phyloP scores from a whole-genome alignment of 2,797 vertebrate species.

The Phataginus tetradactyla region DNA sequence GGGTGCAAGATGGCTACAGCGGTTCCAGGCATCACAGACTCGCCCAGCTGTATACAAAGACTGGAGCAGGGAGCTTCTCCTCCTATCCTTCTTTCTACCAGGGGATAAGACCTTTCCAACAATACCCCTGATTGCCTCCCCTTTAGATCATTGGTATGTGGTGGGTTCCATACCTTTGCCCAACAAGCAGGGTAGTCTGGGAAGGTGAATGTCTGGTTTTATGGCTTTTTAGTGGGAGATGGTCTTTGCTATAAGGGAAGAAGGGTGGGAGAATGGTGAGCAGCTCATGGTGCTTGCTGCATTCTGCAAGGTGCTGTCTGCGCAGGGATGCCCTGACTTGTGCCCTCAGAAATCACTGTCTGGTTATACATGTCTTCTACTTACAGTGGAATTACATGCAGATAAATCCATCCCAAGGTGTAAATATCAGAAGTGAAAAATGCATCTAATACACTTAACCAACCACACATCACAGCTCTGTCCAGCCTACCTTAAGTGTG shows the following conservation, averaged over 20 bases:
- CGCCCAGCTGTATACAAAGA: background rate
- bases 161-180: background rate
- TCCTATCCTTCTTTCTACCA: background rate
- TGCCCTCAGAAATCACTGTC: rapidly evolving
- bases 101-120: background rate
- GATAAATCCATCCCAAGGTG: background rate
- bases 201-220: background rate
- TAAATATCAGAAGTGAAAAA: too few species aligned
- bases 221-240: background rate
- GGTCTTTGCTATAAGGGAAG: background rate
- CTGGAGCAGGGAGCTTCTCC: background rate
- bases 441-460: background rate
- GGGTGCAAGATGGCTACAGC: background rate
- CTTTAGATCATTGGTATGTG: background rate
- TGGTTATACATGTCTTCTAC: background rate
- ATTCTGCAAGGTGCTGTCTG: background rate
- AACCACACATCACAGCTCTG: too few species aligned
- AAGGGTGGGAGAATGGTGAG: rapidly evolving
- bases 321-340: rapidly evolving
- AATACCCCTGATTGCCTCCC: too few species aligned
- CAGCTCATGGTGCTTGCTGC: background rate
- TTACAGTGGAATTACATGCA: background rate
- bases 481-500: background rate
- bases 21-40: background rate
- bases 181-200: background rate